These are phyloP conservation scores for Microchirus variegatus DNA, from an alignment of 2,797 vertebrate genomes.

Conservation along the genomic window DNA sequence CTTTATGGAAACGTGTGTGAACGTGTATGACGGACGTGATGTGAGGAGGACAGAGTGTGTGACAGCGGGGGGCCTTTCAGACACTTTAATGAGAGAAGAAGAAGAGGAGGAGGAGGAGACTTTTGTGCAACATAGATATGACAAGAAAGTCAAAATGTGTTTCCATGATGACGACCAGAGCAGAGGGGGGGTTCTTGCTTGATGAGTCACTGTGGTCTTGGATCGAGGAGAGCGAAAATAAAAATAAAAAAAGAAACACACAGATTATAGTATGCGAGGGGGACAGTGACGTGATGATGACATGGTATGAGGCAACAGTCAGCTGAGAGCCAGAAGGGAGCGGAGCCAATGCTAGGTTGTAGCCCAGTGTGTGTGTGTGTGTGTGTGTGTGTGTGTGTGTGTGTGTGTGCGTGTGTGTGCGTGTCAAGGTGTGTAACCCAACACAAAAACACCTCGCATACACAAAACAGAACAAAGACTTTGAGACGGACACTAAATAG, in stretches of 20 bases:
- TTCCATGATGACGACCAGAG: constrained; percentile 31
- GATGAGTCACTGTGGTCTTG: constrained; percentile 56
- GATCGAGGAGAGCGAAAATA: constrained; percentile 25
- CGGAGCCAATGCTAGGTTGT: constrained; percentile 53
- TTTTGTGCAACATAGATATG: constrained; percentile 42
- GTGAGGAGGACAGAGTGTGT: constrained; percentile 30
- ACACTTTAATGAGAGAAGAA: constrained; percentile 60
- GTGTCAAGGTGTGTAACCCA: constrained; percentile 52
- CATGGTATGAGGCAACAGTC: constrained; percentile 68
- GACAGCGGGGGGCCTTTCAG: constrained; percentile 33
- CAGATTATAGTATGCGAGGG: constrained; percentile 41
- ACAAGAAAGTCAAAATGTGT: constrained; percentile 28
- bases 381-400: constrained; percentile 29
- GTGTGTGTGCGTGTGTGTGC: constrained; percentile 43
- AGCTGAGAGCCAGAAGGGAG: constrained; percentile 64
- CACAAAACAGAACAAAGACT: constrained; percentile 72
- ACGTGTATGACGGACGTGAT: constrained; percentile 22
- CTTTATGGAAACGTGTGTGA: constrained; percentile 8
- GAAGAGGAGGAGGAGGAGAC: constrained; percentile 11
- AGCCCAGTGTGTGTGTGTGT: constrained; percentile 29
- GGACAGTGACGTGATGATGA: constrained; percentile 61
- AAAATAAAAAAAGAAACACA: constrained; percentile 24
- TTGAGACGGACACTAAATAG: constrained; percentile 75
- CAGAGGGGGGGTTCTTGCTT: constrained; percentile 48
- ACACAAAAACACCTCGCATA: constrained; percentile 61